Base-by-base conservation (phyloP, 1,140 invertebrate species). In the Leptinotarsa texana region DNA sequence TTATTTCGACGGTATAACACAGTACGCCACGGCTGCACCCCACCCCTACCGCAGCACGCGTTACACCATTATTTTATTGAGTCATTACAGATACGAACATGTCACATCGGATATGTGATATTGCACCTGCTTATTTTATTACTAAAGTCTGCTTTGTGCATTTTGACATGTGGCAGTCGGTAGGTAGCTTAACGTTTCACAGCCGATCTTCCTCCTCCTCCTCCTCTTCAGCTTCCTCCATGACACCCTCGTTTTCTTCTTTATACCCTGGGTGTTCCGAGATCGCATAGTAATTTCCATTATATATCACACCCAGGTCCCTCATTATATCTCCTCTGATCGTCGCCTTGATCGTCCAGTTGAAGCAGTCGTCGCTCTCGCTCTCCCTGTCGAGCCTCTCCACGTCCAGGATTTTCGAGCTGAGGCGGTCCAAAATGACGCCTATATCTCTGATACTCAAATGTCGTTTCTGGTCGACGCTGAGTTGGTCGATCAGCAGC, bases 381-480 rank as follows among this genome's bases (percentile, higher is more conserved):
- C 91, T 94, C 84, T 97, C 95, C 27, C 95, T 89, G 86, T 97
- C 95, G 74, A 97, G 87, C 71, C 94, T 89, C 86, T 97, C 95
- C 63, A 98, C 95, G 87, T 98, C 95, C 57, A 98, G 87, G 67
- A 98, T 97, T 87, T 96, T 97, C 4, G 94, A 96, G 84, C 92
- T 96, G 75, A 97, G 89, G 78, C 95, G 88, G 84, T 98, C 95
- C 75, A 98, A 88, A 80, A 97, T 97, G 84, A 97, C 95, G 70
- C 96, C 95, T 86, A 98, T 97, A 86, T 97, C 96, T 85, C 97
- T 96, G 86, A 97, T 95, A 82, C 93, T 95, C 66, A 97, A 89
- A 81, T 96, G 95, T 67, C 93, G 90, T 85, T 96, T 95, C 86
- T 96, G 94, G 82, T 97, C 95, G 77, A 95, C 92, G 80, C 94